Conservation (phyloP, 2,113 vertebrate genomes). For the Psittacara wagleri region DNA sequence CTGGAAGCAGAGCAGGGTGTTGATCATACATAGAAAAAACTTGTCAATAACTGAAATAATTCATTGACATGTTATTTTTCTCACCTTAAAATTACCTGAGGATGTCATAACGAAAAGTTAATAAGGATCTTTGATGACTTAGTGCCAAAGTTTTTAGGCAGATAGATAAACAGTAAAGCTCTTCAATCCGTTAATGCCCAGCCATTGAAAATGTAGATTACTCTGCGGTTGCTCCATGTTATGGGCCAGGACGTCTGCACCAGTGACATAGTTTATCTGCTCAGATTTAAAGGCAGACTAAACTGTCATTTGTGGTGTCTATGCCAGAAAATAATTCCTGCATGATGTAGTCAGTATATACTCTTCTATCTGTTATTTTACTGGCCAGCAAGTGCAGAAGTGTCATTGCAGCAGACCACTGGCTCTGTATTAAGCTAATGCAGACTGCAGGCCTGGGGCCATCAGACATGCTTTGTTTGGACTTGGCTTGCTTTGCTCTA, state of each 20-base stretch:
- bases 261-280: neutral
- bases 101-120: neutral
- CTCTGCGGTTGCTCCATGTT: neutral
- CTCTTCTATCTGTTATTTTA: neutral
- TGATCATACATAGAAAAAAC: neutral
- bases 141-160: neutral
- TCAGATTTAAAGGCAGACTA: neutral
- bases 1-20: neutral
- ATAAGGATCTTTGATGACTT: neutral
- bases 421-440: neutral
- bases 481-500: neutral
- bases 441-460: neutral
- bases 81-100: neutral
- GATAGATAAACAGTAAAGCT: neutral
- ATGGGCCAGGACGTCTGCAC: neutral
- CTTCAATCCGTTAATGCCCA: neutral
- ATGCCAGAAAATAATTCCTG: constrained; percentile 4
- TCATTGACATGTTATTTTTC: neutral
- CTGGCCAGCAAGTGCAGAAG: neutral
- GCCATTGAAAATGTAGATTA: neutral
- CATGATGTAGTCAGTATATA: neutral
- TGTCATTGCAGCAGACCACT: neutral
- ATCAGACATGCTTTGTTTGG: neutral
- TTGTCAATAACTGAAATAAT: neutral
- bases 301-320: neutral